Conservation (phyloP, 2,113 vertebrate genomes). For the Conger conger region DNA sequence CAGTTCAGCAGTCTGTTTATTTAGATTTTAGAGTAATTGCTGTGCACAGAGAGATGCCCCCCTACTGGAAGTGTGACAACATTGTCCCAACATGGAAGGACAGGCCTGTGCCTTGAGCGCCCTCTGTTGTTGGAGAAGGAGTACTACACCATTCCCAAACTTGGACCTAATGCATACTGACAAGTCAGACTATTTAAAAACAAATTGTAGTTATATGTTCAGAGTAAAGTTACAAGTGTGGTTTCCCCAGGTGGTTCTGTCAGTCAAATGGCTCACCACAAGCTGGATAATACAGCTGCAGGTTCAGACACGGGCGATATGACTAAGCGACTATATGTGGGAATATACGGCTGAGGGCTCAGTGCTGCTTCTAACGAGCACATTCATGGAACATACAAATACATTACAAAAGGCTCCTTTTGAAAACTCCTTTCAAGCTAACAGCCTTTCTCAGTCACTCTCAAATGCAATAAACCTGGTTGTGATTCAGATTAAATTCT, state of each 20-base stretch:
- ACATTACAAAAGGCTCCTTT: too few relatives aligned
- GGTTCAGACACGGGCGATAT: too few relatives aligned
- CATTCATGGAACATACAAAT: too few relatives aligned
- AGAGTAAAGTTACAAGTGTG: too few relatives aligned
- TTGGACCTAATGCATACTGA: neutral
- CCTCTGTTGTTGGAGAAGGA: conserved; percentile 18
- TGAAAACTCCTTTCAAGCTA: neutral
- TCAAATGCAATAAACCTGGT: neutral
- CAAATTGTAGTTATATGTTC: neutral
- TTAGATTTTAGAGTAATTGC: neutral
- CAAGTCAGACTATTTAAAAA: neutral
- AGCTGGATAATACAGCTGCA: too few relatives aligned
- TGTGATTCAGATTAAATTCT: neutral
- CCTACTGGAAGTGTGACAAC: neutral
- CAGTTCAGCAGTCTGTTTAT: neutral
- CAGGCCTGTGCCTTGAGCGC: neutral
- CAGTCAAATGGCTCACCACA: too few relatives aligned
- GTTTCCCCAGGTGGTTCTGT: too few relatives aligned
- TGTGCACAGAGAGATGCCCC: neutral
- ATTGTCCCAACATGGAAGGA: neutral
- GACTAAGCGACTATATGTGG: too few relatives aligned
- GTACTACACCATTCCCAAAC: neutral
- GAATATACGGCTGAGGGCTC: too few relatives aligned
- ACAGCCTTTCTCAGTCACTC: neutral
- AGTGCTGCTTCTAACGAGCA: too few relatives aligned